Evolutionary conservation across 2,113 vertebrate species (phyloP), one percentile per base, ranked within the genome.

Genomic region (Barbus barbus): DNA sequence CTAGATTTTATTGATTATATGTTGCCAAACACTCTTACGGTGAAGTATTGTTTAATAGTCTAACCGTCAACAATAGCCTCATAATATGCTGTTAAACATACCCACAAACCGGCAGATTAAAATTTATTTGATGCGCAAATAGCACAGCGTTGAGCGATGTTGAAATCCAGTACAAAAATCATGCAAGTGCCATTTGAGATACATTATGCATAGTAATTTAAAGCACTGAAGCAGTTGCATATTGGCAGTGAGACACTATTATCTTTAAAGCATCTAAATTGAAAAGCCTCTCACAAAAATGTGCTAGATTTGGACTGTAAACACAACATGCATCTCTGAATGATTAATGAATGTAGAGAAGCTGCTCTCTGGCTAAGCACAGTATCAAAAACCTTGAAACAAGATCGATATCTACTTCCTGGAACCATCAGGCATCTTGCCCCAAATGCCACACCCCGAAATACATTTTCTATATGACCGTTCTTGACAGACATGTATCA

Each of bases 281-380:
- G 33, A 80, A 24, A 56, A 0, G n/a, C 67, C 33, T 22, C 69
- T 46, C 82, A 24, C 76, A 56, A 26, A 63, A 74, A 74, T 36
- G 73, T 41, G 63, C 82, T 61, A 36, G 33, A 72, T 79, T 84
- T 80, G 82, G 69, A 80, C 31, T 28, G 71, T 48, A 73, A 80
- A 67, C 73, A 61, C 28, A 81, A 69, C 73, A 67, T 46, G 81
- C 31, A 16, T 44, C 75, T 83, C 53, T 60, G 81, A 83, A 78
- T 86, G 69, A 83, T 73, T 83, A 86, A 86, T 86, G 82, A 48
- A 38, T n/a, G 1, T n/a, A 12, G 74, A 41, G 67, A 38, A 83
- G 83, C 67, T 56, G 44, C 76, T 83, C 71, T 60, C 76, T 53
- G 58, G 71, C 82, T 65, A 60, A 65, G 24, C 33, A 53, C 77